These are phyloP conservation scores for Sphecodes monilicornis DNA, from an alignment of 2,888 invertebrate genomes.

Conservation along the genomic window DNA sequence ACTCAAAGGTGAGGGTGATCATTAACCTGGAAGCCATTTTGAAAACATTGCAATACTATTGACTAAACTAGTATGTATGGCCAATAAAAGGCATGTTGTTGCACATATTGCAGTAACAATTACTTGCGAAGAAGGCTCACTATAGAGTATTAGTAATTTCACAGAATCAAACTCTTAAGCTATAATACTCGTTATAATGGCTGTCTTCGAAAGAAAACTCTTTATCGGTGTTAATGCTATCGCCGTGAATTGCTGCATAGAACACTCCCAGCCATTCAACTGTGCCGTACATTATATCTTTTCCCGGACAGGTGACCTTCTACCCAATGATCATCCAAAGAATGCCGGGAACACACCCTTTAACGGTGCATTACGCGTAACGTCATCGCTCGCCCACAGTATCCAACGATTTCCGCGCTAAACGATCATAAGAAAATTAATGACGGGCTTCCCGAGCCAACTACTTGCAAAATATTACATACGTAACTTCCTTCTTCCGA, in stretches of 20 bases:
- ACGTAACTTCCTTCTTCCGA: not conserved
- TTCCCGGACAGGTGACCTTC: constrained; percentile 41
- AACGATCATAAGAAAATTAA: not conserved
- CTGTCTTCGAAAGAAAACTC: not conserved
- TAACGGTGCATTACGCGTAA: constrained; percentile 49
- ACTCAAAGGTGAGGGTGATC: not conserved
- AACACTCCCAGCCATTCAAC: constrained; percentile 27
- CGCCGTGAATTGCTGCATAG: not conserved
- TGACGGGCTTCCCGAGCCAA: not conserved
- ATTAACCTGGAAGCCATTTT: not conserved
- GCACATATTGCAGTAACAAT: not conserved
- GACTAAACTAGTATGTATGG: not conserved
- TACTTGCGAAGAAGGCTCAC: not conserved
- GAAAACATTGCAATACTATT: not conserved
- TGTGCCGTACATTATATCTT: constrained; percentile 27
- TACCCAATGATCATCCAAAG: constrained; percentile 46
- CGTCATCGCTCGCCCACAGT: not conserved
- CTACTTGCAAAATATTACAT: not conserved
- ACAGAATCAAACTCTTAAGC: not conserved
- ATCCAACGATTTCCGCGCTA: not conserved
- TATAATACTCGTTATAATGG: not conserved
- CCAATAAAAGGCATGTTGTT: not conserved
- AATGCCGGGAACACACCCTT: constrained; percentile 60
- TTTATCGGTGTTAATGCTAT: not conserved
- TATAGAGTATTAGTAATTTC: no score